Percentiles rank a stretch among this genome's conserved stretches.
Conservation (phyloP, 2,888 invertebrate species). For the Pyrrhosoma nymphula region DNA sequence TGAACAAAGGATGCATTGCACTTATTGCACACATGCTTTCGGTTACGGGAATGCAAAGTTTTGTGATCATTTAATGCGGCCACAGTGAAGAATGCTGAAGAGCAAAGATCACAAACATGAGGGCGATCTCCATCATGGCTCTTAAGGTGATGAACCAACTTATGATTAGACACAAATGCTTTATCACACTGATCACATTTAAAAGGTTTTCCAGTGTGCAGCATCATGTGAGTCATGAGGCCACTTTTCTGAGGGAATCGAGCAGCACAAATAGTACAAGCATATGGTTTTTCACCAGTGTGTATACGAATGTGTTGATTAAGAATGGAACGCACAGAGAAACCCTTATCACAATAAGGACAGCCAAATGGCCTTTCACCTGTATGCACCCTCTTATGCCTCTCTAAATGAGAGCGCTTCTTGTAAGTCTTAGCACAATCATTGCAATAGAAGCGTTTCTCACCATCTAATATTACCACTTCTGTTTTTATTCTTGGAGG, state of each 20-base stretch:
- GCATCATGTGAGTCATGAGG: constrained; percentile 71
- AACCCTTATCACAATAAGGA: constrained; percentile 70
- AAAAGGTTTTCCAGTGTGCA: constrained; percentile 72
- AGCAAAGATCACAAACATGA: constrained; percentile 67
- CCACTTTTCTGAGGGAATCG: constrained; percentile 71
- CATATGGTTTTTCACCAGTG: constrained; percentile 70
- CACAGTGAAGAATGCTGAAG: constrained; percentile 69
- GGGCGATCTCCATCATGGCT: constrained; percentile 69
- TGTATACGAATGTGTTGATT: constrained; percentile 71
- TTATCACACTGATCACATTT: constrained; percentile 71
- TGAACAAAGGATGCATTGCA: constrained; percentile 66
- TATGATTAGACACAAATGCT: constrained; percentile 71
- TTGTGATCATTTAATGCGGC: constrained; percentile 69
- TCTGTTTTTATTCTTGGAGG: neutral
- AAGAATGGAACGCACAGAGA: constrained; percentile 70
- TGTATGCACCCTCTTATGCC: constrained; percentile 70
- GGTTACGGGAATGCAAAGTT: constrained; percentile 46
- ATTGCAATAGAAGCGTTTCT: constrained; percentile 70
- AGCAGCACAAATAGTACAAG: constrained; percentile 69
- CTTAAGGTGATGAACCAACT: constrained; percentile 70
- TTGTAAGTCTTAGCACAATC: constrained; percentile 71
- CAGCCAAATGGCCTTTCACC: constrained; percentile 71
- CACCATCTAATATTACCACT: constrained; percentile 38
- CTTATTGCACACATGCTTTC: constrained; percentile 48
- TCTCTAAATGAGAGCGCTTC: constrained; percentile 71